Percentiles rank a stretch among this genome's conserved stretches.
Evolutionary conservation across 1,140 invertebrate genomes (phyloP).

Genomic region (Danaus plexippus): DNA sequence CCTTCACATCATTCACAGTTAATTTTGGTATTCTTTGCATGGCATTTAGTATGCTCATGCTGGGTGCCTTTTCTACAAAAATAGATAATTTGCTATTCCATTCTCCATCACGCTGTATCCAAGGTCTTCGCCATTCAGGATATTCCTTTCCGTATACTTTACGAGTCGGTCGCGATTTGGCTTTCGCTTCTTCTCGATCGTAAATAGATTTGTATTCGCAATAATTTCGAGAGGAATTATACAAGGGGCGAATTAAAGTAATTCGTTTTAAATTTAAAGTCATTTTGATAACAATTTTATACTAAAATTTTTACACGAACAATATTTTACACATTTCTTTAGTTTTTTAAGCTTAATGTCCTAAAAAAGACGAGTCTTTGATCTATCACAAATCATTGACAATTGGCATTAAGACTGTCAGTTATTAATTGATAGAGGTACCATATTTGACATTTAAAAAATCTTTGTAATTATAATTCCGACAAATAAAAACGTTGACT

Average conservation of each 20-base stretch:
- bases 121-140: constrained; percentile 57
- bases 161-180: constrained; percentile 27
- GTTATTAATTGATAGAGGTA: too few species aligned
- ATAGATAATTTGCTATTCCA: constrained; percentile 48
- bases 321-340: background rate
- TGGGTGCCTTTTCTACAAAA: constrained; percentile 58
- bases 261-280: constrained; percentile 26
- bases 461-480: too few species aligned
- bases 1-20: constrained; percentile 34
- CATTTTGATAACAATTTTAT: constrained; percentile 21
- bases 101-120: constrained; percentile 54
- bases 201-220: constrained; percentile 57
- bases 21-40: constrained; percentile 46
- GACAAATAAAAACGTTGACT: too few species aligned
- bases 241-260: constrained; percentile 21
- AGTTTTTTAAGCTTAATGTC: too few species aligned
- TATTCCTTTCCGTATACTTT: constrained; percentile 45
- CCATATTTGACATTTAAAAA: too few species aligned
- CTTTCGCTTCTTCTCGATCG: constrained; percentile 49
- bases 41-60: constrained; percentile 38
- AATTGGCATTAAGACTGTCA: too few species aligned
- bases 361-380: too few species aligned
- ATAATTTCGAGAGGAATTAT: constrained; percentile 34
- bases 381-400: too few species aligned
- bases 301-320: background rate